Percentiles rank a stretch among this genome's conserved stretches.
Conservation (phyloP, 2,113 vertebrate species). For the Eclectus roratus region DNA sequence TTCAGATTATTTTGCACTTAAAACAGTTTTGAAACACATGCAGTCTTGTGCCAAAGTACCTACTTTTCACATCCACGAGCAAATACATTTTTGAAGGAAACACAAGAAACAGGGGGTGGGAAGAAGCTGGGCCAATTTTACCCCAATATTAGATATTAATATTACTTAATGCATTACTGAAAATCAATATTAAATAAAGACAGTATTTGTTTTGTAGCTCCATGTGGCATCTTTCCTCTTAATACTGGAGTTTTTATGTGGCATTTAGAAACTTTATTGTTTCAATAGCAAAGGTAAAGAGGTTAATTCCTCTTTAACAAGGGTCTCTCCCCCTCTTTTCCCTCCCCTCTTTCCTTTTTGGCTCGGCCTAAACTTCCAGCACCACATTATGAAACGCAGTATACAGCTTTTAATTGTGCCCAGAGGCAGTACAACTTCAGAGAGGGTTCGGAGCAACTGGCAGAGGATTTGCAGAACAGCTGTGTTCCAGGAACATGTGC, state of each 20-base stretch:
- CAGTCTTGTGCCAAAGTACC: background rate
- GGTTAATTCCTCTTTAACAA: constrained; percentile 71
- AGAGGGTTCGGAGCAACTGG: constrained; percentile 73
- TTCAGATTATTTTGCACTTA: constrained; percentile 5
- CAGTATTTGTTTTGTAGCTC: background rate
- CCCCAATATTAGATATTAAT: background rate
- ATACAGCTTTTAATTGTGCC: constrained; percentile 82
- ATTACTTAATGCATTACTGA: background rate
- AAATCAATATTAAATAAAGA: background rate
- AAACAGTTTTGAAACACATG: background rate
- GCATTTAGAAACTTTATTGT: constrained; percentile 42
- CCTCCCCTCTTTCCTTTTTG: constrained; percentile 56
- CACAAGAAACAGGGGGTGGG: background rate
- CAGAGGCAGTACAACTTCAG: constrained; percentile 78
- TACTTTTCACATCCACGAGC: background rate
- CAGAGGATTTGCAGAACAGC: constrained; percentile 76
- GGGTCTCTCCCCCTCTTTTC: constrained; percentile 16
- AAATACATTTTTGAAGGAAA: background rate
- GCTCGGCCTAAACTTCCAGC: constrained; percentile 76
- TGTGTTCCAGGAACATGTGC: constrained; percentile 74
- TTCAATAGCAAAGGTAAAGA: constrained; percentile 59
- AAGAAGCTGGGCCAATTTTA: background rate
- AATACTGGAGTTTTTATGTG: background rate
- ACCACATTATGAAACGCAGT: constrained; percentile 75
- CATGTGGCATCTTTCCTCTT: background rate